Percentiles rank a stretch among this genome's conserved stretches.
phyloP scores from a whole-genome alignment of 1,140 invertebrate species.

The Scaptodrosophila lebanonensis region DNA sequence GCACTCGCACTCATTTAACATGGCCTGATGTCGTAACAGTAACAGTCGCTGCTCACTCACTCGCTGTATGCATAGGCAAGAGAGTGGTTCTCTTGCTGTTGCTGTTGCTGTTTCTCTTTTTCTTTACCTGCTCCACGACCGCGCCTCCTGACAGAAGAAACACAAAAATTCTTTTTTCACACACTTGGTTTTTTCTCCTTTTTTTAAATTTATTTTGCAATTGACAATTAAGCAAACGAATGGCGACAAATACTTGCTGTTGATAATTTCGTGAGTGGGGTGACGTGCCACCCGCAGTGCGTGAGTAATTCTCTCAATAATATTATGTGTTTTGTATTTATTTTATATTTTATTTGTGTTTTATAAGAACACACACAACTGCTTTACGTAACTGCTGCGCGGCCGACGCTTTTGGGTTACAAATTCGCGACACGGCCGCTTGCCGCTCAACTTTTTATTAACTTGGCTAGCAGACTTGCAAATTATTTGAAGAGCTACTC shows the following conservation, averaged over 20 bases:
- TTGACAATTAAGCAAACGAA: too few relatives aligned
- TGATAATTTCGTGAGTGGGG: too few relatives aligned
- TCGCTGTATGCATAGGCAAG: constrained; percentile 4
- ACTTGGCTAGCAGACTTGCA: too few relatives aligned
- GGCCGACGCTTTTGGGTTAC: constrained; percentile 46
- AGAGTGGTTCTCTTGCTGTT: constrained; percentile 9
- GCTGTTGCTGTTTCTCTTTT: constrained; percentile 9
- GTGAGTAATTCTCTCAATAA: constrained; percentile 41
- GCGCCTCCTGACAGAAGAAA: constrained; percentile 47
- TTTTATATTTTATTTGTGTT: constrained; percentile 43
- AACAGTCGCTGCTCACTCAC: neutral
- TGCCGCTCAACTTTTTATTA: too few relatives aligned
- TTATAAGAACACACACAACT: constrained; percentile 65
- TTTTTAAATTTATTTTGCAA: too few relatives aligned
- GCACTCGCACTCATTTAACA: neutral
- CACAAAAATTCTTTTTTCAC: constrained; percentile 1
- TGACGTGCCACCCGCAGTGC: constrained; percentile 17
- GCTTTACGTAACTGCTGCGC: constrained; percentile 66
- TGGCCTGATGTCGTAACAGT: constrained; percentile 63
- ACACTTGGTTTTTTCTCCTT: too few relatives aligned
- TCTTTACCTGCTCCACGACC: constrained; percentile 51
- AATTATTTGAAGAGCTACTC: too few relatives aligned
- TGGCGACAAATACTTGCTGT: too few relatives aligned
- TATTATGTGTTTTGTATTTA: constrained; percentile 32
- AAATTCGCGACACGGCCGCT: too few relatives aligned